Evolutionary conservation across 2,888 invertebrate genomes (phyloP).

Genomic region (Chymomyza fuscimana): DNA sequence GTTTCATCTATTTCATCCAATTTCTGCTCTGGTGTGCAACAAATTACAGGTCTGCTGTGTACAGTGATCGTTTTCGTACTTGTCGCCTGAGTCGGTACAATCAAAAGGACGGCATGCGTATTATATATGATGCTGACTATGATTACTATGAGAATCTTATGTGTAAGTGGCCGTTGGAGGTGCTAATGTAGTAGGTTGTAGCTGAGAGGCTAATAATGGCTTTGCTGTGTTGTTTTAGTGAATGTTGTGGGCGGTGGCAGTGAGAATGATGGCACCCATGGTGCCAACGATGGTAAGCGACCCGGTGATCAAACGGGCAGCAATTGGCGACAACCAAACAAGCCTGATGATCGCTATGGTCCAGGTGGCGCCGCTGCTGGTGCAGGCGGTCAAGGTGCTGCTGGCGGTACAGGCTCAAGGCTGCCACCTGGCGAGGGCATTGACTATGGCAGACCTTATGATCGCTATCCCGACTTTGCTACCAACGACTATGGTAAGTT

Average conservation of each 20-base stretch:
- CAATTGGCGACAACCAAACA: constrained; percentile 79
- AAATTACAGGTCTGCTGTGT: constrained; percentile 87
- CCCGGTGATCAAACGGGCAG: constrained; percentile 73
- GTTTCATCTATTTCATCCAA: constrained; percentile 5
- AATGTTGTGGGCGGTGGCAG: constrained; percentile 79
- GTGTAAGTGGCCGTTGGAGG: constrained; percentile 84
- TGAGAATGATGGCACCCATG: constrained; percentile 61
- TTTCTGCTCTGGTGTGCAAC: constrained; percentile 34
- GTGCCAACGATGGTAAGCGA: constrained; percentile 70
- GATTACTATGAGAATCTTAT: constrained; percentile 96
- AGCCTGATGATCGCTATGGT: constrained; percentile 82
- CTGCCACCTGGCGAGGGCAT: constrained; percentile 66
- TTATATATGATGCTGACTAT: constrained; percentile 94
- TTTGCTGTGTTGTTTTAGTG: constrained; percentile 63
- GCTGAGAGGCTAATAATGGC: constrained; percentile 16
- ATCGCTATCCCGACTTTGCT: constrained; percentile 74
- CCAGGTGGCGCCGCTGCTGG: constrained; percentile 75
- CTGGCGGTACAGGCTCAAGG: constrained; percentile 64
- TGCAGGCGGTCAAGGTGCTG: constrained; percentile 76
- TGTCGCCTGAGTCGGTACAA: constrained; percentile 92
- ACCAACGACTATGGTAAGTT: constrained; percentile 74
- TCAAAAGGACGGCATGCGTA: constrained; percentile 91
- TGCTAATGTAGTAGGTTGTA: constrained; percentile 46
- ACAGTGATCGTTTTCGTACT: constrained; percentile 91
- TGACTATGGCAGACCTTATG: constrained; percentile 75